Conservation (phyloP, 1,140 invertebrate species). For the Sycophila sp. region DNA sequence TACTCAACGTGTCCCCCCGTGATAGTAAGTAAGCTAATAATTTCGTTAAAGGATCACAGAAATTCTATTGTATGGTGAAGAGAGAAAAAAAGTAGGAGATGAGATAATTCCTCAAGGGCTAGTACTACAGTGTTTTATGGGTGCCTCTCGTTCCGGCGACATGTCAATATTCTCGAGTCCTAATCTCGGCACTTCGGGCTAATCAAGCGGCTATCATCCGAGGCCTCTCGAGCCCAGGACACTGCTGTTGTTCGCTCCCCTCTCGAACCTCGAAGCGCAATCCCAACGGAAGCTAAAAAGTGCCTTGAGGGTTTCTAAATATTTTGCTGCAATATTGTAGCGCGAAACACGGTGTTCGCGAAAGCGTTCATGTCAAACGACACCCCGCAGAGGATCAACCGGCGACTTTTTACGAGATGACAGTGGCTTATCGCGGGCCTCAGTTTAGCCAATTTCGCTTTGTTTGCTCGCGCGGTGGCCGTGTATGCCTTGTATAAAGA, state of each 20-base stretch:
- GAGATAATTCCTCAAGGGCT: no score
- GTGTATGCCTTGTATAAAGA: no score
- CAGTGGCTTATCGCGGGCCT: no score
- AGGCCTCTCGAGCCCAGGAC: slow-evolving; percentile 31
- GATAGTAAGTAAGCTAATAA: no score
- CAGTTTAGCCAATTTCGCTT: no score
- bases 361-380: slow-evolving; percentile 48
- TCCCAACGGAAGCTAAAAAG: slow-evolving; percentile 52
- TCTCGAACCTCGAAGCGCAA: neutral
- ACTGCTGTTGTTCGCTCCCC: slow-evolving; percentile 5
- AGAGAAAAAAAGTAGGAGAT: no score
- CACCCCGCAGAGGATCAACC: slow-evolving; percentile 45
- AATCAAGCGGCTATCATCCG: slow-evolving; percentile 39
- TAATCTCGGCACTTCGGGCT: slow-evolving; percentile 36
- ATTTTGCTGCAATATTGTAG: slow-evolving; percentile 52
- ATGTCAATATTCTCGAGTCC: slow-evolving; percentile 28
- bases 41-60: no score
- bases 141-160: slow-evolving; percentile 32
- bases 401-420: slow-evolving; percentile 29
- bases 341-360: slow-evolving; percentile 14
- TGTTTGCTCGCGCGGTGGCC: no score
- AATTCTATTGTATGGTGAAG: no score
- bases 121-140: no score
- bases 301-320: slow-evolving; percentile 53
- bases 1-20: no score